Base-by-base conservation (phyloP, 2,113 vertebrate species). In the Passer montanus region DNA sequence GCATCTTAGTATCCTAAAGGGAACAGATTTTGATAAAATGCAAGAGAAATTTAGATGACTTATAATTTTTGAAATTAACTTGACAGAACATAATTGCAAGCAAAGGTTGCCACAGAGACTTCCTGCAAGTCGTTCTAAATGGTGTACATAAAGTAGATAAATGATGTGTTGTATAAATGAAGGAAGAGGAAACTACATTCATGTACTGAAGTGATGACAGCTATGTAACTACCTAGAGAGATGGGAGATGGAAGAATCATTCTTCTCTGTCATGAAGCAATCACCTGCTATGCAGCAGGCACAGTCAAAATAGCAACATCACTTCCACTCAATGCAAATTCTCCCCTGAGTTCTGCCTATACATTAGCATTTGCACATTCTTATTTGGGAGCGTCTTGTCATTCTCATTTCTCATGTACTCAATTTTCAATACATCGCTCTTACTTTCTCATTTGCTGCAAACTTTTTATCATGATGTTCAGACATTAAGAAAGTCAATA, bases 191-290 rank as follows among this genome's bases (percentile, higher is more conserved):
- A 91, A 74, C 70, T 87, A 55, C 27, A 77, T 73, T 93, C 31
- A 70, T 87, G 75, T 55, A 77, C 30, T 93, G 70, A 72, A 83
- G 23, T 69, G 87, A 80, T 93, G 94, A 95, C 89, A 96, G 78
- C 84, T 84, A 24, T 74, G 87, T 85, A 96, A 92, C 77, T 93
- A 83, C 50, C 74, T 63, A 74, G 78, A 83, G 84, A 95, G 77
- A 96, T 62, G 53, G 87, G 82, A 68, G 68, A 87, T 10, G 91
- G 84, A 93, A 85, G 23, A 41, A 90, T 88, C 87, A 67, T 95
- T 85, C 89, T 78, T 95, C 84, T 96, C 67, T 94, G 84, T 87
- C 89, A 95, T 69, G 56, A 80, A 84, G 50, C 89, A 95, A 93
- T 89, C 63, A 89, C 67, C 58, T 5, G 6, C 66, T 93, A 30